Evolutionary conservation across 2,888 invertebrate species (phyloP).

Genomic region (Sicus ferrugineus): DNA sequence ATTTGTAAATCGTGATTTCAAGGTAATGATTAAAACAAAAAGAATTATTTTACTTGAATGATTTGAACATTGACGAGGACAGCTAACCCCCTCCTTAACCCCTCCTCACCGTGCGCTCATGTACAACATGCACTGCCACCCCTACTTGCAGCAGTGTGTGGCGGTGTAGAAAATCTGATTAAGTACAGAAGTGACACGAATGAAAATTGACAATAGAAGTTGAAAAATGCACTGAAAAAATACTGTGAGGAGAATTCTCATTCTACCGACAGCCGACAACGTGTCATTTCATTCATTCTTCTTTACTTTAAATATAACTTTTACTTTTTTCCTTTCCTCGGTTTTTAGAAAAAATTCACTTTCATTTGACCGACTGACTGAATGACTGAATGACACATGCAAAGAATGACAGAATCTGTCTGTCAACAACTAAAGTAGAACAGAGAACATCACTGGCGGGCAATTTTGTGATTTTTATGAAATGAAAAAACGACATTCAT

Average conservation of each 20-base stretch:
- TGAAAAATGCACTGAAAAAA: no score
- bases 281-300: not conserved
- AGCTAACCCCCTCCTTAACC: no score
- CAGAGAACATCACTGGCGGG: slow-evolving; percentile 31
- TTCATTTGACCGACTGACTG: slow-evolving; percentile 1
- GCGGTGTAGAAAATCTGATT: slow-evolving; percentile 13
- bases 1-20: no score
- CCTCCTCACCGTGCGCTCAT: no score
- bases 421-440: slow-evolving; percentile 23
- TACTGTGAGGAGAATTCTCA: no score
- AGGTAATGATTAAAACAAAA: no score
- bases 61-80: no score
- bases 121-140: not conserved
- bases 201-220: slow-evolving; percentile 5
- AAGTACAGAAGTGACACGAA: slow-evolving; percentile 24
- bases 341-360: not conserved
- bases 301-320: not conserved
- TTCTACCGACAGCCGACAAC: not conserved
- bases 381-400: slow-evolving; percentile 12
- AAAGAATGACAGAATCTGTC: not conserved
- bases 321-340: no score
- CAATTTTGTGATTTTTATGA: slow-evolving; percentile 22
- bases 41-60: no score
- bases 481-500: not conserved
- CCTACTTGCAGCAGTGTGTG: no score